Evolutionary conservation across 2,797 vertebrate genomes (phyloP), one percentile per base, ranked within the genome.

Genomic region (Acipenser oxyrinchus): DNA sequence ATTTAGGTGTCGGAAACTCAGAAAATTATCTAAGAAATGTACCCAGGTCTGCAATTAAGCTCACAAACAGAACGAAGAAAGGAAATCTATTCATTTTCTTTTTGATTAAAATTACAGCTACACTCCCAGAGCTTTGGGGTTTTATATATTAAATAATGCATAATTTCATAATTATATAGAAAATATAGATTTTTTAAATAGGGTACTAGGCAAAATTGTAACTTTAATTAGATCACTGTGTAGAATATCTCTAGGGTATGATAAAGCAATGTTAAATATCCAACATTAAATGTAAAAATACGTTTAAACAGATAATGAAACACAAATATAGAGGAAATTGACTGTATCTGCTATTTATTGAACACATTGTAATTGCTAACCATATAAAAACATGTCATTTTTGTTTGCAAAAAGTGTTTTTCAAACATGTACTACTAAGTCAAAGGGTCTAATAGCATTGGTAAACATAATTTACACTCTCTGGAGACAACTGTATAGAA

Each of bases 141-240:
- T 55, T 88, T 85, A 82, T 83, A 79, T 87, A 88, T 89, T 90
- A 88, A 91, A 90, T 91, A 91, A 91, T 90, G 86, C 86, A 89
- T 86, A 74, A 85, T 87, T 89, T 89, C 82, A 86, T 91, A 90
- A 91, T 90, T 91, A 90, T 90, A 91, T 89, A 87, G 86, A 87
- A 89, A 86, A 88, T 88, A 89, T 91, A 87, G 86, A 88, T 88
- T 89, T 91, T 83, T 86, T 81, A 86, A 90, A 88, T 86, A 81
- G 87, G 83, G 87, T 84, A 85, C 80, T 70, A 77, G 83, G 86
- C 79, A 87, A 83, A 88, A 83, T 81, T 75, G 81, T 85, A 81
- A 73, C 81, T 89, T 88, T 91, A 89, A 91, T 89, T 90, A 91
- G 85, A 91, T 88, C 73, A 74, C 81, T 84, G 83, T 86, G 84